Evolutionary conservation across 2,113 vertebrate species (phyloP).

Genomic region (Phyllopteryx taeniolatus): DNA sequence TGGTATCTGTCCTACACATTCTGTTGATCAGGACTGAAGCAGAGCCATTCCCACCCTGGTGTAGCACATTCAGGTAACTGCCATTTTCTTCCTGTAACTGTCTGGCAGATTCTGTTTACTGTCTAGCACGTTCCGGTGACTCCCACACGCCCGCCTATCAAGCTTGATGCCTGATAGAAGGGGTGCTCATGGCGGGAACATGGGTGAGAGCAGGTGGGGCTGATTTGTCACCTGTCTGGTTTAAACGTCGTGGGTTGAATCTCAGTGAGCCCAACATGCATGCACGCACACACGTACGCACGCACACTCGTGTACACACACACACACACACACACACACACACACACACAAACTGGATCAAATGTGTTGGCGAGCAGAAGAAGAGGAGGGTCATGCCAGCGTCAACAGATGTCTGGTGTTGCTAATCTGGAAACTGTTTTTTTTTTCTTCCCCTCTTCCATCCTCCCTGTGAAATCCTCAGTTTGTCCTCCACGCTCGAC

Average conservation of each 20-base stretch:
- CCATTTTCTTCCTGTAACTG: neutral
- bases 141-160: neutral
- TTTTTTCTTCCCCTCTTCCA: slow-evolving; percentile 32
- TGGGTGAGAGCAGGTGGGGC: slow-evolving; percentile 46
- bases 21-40: neutral
- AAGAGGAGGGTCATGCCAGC: slow-evolving; percentile 61
- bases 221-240: slow-evolving; percentile 34
- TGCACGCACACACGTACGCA: slow-evolving; percentile 54
- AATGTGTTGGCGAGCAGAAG: slow-evolving; percentile 59
- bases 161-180: slow-evolving; percentile 23
- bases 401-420: slow-evolving; percentile 74
- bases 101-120: neutral
- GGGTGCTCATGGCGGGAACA: slow-evolving; percentile 28
- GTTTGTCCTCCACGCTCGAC: slow-evolving; percentile 54
- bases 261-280: slow-evolving; percentile 63
- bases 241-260: slow-evolving; percentile 49
- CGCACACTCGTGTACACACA: slow-evolving; percentile 14
- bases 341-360: slow-evolving; percentile 44
- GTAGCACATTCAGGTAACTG: neutral
- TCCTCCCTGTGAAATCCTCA: slow-evolving; percentile 57
- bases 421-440: slow-evolving; percentile 63
- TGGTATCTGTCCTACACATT: neutral
- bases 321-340: slow-evolving; percentile 40
- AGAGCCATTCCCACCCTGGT: neutral
- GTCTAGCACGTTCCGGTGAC: neutral